phyloP scores from a whole-genome alignment of 2,113 vertebrate species.

The Grantiella picta region DNA sequence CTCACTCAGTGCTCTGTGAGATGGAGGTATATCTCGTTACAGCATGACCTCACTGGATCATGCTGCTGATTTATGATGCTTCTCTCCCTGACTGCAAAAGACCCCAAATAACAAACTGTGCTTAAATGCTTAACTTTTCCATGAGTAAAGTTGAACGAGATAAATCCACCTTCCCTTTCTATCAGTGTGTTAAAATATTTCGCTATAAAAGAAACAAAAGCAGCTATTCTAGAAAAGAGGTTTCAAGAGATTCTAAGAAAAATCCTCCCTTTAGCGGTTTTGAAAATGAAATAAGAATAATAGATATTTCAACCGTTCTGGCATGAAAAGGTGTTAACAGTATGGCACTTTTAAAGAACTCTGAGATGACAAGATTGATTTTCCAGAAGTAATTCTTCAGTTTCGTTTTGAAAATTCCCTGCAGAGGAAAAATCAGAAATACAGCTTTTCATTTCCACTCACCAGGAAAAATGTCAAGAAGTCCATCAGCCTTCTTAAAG shows the following conservation, averaged over 20 bases:
- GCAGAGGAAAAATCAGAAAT: slow-evolving; percentile 13
- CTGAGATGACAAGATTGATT: slow-evolving; percentile 15
- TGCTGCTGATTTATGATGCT: neutral
- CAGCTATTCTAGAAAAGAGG: neutral
- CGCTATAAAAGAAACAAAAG: neutral
- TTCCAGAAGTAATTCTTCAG: slow-evolving; percentile 28
- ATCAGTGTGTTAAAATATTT: neutral
- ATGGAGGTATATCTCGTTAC: neutral
- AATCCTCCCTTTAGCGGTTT: slow-evolving; percentile 12
- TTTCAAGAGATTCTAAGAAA: slow-evolving; percentile 6
- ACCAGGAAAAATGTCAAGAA: neutral
- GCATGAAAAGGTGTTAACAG: slow-evolving; percentile 35
- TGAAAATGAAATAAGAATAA: slow-evolving; percentile 27
- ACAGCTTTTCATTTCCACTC: neutral
- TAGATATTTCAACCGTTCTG: slow-evolving; percentile 26
- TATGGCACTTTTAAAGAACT: slow-evolving; percentile 3
- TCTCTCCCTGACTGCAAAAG: neutral
- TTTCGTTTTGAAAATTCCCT: slow-evolving; percentile 34
- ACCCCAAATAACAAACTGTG: neutral
- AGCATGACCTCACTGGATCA: neutral
- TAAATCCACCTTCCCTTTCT: neutral
- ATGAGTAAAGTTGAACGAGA: neutral
- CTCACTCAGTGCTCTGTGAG: neutral
- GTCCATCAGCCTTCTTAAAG: neutral
- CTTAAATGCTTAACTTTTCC: neutral